These are phyloP conservation scores for Platalea minor DNA, from an alignment of 2,797 vertebrate genomes.

Conservation along the genomic window DNA sequence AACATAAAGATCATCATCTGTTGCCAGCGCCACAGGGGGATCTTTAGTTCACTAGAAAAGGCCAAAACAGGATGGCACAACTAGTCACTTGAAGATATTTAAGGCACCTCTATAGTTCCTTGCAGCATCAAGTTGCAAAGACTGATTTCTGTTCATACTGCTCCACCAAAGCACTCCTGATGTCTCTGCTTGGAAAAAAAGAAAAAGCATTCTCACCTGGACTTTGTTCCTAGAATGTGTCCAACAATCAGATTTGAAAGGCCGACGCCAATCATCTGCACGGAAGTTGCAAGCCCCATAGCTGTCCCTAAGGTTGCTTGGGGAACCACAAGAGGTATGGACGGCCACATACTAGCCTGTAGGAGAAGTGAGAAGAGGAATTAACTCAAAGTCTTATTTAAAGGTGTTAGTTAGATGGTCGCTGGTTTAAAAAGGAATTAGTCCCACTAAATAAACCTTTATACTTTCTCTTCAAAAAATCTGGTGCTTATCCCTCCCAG, in stretches of 20 bases:
- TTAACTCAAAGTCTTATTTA: not conserved
- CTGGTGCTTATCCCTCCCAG: not conserved
- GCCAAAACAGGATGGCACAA: not conserved
- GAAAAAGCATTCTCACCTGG: slow-evolving; percentile 67
- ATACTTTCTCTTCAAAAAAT: not conserved
- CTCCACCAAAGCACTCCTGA: not conserved
- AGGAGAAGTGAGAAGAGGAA: not conserved
- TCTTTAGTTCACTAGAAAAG: slow-evolving; percentile 78
- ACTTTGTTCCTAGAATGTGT: slow-evolving; percentile 80
- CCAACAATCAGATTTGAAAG: slow-evolving; percentile 83
- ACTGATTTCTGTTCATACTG: not conserved
- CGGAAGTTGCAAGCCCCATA: slow-evolving; percentile 83
- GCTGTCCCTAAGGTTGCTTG: slow-evolving; percentile 83
- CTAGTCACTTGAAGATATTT: not conserved
- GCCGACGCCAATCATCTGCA: slow-evolving; percentile 84
- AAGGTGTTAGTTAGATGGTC: not conserved
- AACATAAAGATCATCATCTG: slow-evolving; percentile 86
- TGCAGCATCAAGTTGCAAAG: not conserved
- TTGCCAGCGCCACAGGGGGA: slow-evolving; percentile 83
- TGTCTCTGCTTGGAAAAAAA: not conserved
- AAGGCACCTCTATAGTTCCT: not conserved
- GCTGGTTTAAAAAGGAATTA: not conserved
- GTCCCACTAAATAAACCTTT: not conserved
- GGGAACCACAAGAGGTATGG: slow-evolving; percentile 83
- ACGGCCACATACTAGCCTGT: slow-evolving; percentile 86